Percentiles rank a stretch among this genome's conserved stretches.
Evolutionary conservation across 2,888 invertebrate species (phyloP).

Genomic region (Tigriopus californicus): DNA sequence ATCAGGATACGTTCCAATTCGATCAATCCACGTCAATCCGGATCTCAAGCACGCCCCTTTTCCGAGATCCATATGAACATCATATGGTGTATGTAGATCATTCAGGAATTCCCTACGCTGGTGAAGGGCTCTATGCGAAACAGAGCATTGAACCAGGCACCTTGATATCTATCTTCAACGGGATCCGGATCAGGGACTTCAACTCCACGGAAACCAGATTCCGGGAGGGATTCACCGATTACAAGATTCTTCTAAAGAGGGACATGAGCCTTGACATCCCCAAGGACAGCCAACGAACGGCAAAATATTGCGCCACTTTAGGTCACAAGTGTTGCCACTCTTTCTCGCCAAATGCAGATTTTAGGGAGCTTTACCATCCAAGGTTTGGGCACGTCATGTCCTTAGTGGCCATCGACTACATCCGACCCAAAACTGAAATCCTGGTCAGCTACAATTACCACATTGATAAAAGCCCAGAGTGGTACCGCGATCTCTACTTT

Average conservation of each 20-base stretch:
- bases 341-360: conserved; percentile 5
- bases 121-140: conserved; percentile 12
- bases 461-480: neutral
- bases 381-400: conserved; percentile 9
- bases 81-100: neutral
- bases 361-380: conserved; percentile 6
- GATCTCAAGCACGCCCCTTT: conserved; percentile 2
- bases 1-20: neutral
- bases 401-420: neutral
- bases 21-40: conserved; percentile 2
- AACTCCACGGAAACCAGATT: neutral
- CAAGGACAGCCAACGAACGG: neutral
- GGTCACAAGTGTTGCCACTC: conserved; percentile 13
- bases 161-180: neutral
- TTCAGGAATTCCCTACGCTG: conserved; percentile 6
- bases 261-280: neutral
- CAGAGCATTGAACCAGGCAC: neutral
- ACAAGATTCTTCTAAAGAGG: neutral
- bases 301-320: conserved; percentile 9
- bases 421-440: conserved; percentile 1
- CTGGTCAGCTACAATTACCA: conserved; percentile 9
- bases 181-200: neutral
- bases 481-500: conserved; percentile 8
- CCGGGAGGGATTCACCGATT: neutral
- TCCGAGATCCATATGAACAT: conserved; percentile 8